Evolutionary conservation across 1,140 invertebrate species (phyloP).

Genomic region (Hylaeus anthracinus): DNA sequence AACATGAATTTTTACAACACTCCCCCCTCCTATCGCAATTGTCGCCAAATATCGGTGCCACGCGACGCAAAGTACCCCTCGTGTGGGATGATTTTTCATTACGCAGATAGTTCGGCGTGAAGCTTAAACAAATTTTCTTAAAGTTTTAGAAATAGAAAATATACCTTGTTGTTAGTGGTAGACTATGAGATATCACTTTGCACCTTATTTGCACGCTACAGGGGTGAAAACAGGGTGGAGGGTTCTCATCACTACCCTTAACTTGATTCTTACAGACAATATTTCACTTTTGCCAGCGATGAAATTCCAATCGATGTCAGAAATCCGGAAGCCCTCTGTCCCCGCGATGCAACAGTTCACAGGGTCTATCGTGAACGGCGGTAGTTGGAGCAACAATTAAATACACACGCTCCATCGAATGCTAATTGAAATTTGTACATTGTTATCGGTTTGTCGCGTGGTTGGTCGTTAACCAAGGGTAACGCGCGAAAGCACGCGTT

Average conservation of each 20-base stretch:
- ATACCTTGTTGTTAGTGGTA: too few relatives aligned
- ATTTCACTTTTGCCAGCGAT: not conserved
- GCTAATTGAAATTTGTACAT: slow-evolving; percentile 48
- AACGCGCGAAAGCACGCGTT: slow-evolving; percentile 17
- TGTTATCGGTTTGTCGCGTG: slow-evolving; percentile 50
- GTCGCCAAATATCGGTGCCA: not conserved
- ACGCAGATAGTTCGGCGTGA: too few relatives aligned
- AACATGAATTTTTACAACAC: slow-evolving; percentile 59
- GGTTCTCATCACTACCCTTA: too few relatives aligned
- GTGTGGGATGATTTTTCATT: not conserved
- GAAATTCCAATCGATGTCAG: not conserved
- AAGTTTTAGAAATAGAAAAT: too few relatives aligned
- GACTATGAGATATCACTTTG: too few relatives aligned
- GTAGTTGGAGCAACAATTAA: slow-evolving; percentile 14
- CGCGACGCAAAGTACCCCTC: not conserved
- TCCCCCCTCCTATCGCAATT: not conserved
- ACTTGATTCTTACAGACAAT: too few relatives aligned
- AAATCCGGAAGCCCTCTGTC: not conserved
- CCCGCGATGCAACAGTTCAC: not conserved
- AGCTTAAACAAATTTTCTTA: too few relatives aligned
- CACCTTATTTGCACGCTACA: not conserved
- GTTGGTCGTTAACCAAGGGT: slow-evolving; percentile 36
- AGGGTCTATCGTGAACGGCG: not conserved
- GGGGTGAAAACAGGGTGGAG: not conserved
- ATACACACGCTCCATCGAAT: slow-evolving; percentile 17